These are phyloP conservation scores for Odiellus spinosus DNA, from an alignment of 2,888 invertebrate genomes.

Conservation along the genomic window DNA sequence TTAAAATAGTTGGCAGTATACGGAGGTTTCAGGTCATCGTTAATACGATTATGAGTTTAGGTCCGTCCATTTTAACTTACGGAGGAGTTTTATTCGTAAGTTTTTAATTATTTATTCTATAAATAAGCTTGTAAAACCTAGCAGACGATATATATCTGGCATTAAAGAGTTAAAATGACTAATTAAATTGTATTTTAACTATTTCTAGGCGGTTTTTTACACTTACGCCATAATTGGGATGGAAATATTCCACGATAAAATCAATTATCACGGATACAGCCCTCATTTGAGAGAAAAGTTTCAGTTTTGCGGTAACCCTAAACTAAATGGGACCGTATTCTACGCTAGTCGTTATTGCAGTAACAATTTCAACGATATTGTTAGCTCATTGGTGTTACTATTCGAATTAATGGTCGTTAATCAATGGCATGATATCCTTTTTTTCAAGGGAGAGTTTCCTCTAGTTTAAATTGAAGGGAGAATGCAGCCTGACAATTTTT, in stretches of 20 bases:
- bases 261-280: constrained; percentile 26
- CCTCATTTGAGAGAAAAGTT: constrained; percentile 10
- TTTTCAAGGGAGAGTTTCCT: neutral
- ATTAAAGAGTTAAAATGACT: no score
- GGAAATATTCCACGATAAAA: constrained; percentile 31
- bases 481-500: no score
- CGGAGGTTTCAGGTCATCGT: constrained; percentile 32
- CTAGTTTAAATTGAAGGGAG: no score
- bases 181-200: no score
- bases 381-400: constrained; percentile 31
- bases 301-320: constrained; percentile 14
- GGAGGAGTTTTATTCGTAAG: constrained; percentile 34
- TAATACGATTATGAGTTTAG: constrained; percentile 32
- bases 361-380: constrained; percentile 35
- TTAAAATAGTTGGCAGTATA: constrained; percentile 33
- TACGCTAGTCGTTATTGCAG: constrained; percentile 31
- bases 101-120: constrained; percentile 4
- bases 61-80: constrained; percentile 34
- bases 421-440: constrained; percentile 37
- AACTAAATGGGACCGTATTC: constrained; percentile 29
- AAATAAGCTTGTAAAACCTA: no score
- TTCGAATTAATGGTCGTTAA: constrained; percentile 37
- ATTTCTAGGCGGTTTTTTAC: constrained; percentile 32
- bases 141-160: no score
- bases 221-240: constrained; percentile 35